Base-by-base conservation (phyloP, 2,888 invertebrate genomes). In the Ephialtes manifestator region DNA sequence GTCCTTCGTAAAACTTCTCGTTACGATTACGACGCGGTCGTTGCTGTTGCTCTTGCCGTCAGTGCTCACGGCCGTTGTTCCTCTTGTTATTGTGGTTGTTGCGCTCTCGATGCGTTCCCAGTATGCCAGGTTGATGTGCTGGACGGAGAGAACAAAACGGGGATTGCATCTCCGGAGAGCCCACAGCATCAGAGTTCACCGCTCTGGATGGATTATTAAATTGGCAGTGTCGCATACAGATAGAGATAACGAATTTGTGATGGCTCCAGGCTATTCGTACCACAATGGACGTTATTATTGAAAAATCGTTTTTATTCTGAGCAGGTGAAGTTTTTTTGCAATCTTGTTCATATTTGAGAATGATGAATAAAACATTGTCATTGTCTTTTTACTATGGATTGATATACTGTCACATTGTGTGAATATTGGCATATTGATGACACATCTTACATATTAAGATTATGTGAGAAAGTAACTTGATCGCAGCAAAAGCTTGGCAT, bases 191-290 rank as follows among this genome's bases (percentile, higher is more conserved):
- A 71, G 70, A 24, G 75, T 84, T 72, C 76, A 53, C 65, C 85
- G 86, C 86, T 84, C 10, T 78, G 88, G 89, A 90, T 90, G 92
- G 91, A 92, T 93, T 92, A 92, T 93, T 91, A 92, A 92, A 92
- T 90, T 92, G 88, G 87, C 83, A 88, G 86, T 79, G 79, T 67
- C 35, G 82, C 80, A 79, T 76, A 83, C 85, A 80, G 86, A 89
- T 89, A 85, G 84, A 86, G 85, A 86, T 81, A 87, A 85, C 82
- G 20, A 67, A 81, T 81, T 81, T 85, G 83, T 88, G 86, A 90
- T 89, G 88, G 87, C 82, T 82, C 46, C 70, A 58, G 51, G 55
- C 51, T 48, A 35, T 55, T 43, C 39, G 13, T 68, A 63, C 4
- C 20, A 55, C 35, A 28, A 46, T 20, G 8, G 79, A 53, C 48